A percentile compares a stretch with the other conserved stretches of the same genome.
Evolutionary conservation across 2,888 invertebrate genomes (phyloP).

Genomic region (Heliothis peltigera): DNA sequence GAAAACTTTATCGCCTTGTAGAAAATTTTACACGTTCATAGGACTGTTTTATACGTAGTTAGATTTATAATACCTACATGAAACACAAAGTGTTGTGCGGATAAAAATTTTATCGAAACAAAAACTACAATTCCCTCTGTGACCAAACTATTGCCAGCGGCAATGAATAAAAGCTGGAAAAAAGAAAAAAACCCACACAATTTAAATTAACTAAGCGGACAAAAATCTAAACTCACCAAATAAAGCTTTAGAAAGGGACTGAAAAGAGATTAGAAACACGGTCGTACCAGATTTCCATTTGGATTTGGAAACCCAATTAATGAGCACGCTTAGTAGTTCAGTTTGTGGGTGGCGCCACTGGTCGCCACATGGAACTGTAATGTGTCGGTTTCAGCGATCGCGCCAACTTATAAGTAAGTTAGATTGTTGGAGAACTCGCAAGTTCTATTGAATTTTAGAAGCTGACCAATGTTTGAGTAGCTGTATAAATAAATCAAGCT

Average conservation of each 20-base stretch:
- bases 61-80: no score
- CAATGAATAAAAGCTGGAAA: neutral
- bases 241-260: constrained; percentile 29
- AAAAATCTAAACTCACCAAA: constrained; percentile 25
- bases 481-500: constrained; percentile 4
- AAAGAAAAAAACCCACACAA: constrained; percentile 4
- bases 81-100: neutral
- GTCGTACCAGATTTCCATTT: constrained; percentile 45
- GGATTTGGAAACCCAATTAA: constrained; percentile 53
- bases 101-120: neutral
- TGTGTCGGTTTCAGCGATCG: constrained; percentile 31
- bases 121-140: neutral
- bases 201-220: constrained; percentile 3
- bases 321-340: constrained; percentile 49
- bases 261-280: constrained; percentile 35
- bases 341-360: constrained; percentile 40
- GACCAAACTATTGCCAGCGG: neutral
- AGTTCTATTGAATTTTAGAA: constrained; percentile 19
- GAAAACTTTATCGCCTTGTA: constrained; percentile 12
- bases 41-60: no score
- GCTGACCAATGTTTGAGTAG: constrained; percentile 14
- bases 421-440: constrained; percentile 1
- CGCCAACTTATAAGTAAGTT: constrained; percentile 30
- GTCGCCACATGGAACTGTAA: constrained; percentile 36
- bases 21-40: no score